Base-by-base conservation (phyloP, 2,113 vertebrate genomes). In the Mugil cephalus region DNA sequence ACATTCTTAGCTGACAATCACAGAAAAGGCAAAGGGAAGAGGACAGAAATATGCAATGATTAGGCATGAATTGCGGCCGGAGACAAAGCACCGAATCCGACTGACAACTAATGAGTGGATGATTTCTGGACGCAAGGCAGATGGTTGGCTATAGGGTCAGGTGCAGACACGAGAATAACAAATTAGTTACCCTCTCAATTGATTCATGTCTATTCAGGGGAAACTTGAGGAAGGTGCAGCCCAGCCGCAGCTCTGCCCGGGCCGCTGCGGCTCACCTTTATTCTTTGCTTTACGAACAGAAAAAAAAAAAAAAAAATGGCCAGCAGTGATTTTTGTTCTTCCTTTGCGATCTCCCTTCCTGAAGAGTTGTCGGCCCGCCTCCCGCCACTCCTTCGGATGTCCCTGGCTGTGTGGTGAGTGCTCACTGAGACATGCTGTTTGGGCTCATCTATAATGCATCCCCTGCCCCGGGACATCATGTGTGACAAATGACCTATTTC, bases 401-500 rank as follows among this genome's bases (percentile, higher is more conserved):
- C 77, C 74, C 84, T 75, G 35, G 76, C 81, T 85, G 79, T 85
- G 86, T 84, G 87, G 77, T 82, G 85, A 91, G 92, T 91, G 86
- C 87, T 92, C 86, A 88, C 88, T 86, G 90, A 93, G 92, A 93
- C 89, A 89, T 87, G 88, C 80, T 85, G 90, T 92, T 89, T 88
- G 88, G 88, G 48, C 91, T 94, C 91, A 94, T 94, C 89, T 93
- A 94, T 94, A 93, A 94, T 95, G 92, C 91, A 94, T 90, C 79
- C 75, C 72, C 86, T 90, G 90, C 93, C 90, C 89, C 74, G 76
- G 91, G 93, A 94, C 93, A 93, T 91, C 88, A 93, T 93, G 92
- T 92, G 93, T 95, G 93, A 93, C 92, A 94, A 94, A 94, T 94
- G 93, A 94, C 93, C 93, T 94, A 94, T 95, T 95, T 95, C 90